Evolutionary conservation across 2,113 vertebrate genomes (phyloP), one percentile per base, ranked within the genome.

Genomic region (Nerophis lumbriciformis): DNA sequence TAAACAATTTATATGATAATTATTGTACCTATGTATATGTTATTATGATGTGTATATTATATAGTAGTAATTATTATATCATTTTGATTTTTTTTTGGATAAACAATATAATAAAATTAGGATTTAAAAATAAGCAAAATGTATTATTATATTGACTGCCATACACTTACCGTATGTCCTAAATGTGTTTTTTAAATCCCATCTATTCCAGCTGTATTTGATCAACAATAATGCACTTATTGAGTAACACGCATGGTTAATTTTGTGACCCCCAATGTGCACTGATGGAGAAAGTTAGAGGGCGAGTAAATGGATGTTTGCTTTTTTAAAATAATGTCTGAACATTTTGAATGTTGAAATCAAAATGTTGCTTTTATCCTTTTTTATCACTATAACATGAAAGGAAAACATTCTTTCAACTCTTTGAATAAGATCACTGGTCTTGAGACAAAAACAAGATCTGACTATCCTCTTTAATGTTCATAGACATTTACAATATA

Each of bases 331-430:
- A 72, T 72, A 66, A 80, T 51, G 44, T 38, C 77, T 39, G 49
- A n/a, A 66, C 59, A 37, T 72, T 5, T 47, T 71, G 45, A 54
- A 63, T 61, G 19, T 28, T 28, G 28, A 28, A 28, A 28, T 28
- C 47, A 47, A 10, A 64, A 2, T 74, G 13, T 69, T 69, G 53
- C 69, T 68, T 83, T 78, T 65, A 62, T 79, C 9, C 45, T 69
- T 59, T 65, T 28, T 42, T 69, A 61, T 66, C 49, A 66, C 8
- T 44, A 6, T 37, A 51, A 53, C 44, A 77, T 73, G 53, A 84
- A 76, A 64, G 65, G 9, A 58, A 48, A 8, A 13, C 28, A 57
- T 3, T 61, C 55, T 0, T 49, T 58, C 51, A 49, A 49, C 58
- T 59, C 35, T 70, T 54, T 54, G 42, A 9, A 2, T 42, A 9